Evolutionary conservation across 2,113 vertebrate genomes (phyloP).

Genomic region (Lipophrys pholis): DNA sequence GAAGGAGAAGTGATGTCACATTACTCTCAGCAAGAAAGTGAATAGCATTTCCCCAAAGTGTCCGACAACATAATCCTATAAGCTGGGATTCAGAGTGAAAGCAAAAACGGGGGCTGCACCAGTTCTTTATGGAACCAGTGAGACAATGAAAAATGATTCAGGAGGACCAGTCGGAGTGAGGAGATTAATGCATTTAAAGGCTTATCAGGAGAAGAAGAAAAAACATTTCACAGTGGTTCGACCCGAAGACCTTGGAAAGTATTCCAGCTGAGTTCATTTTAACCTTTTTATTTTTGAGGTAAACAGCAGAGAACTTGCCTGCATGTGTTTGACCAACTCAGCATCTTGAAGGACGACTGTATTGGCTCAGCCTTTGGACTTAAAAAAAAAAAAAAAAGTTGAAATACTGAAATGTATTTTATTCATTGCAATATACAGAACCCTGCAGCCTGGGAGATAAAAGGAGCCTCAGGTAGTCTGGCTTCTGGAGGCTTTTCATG

Average conservation of each 20-base stretch:
- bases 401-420: too few species aligned
- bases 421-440: too few species aligned
- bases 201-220: neutral
- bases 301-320: neutral
- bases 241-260: neutral
- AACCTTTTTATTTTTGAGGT: neutral
- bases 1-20: neutral
- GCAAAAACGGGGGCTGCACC: too few species aligned
- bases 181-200: conserved; percentile 5
- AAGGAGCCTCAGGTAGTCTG: too few species aligned
- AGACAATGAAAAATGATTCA: neutral
- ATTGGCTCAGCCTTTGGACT: too few species aligned
- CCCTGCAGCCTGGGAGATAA: too few species aligned
- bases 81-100: neutral
- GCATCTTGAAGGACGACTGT: neutral
- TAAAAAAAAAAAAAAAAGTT: too few species aligned
- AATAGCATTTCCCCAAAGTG: neutral
- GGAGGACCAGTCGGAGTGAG: neutral
- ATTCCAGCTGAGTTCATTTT: neutral
- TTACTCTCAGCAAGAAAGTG: neutral
- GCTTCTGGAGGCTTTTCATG: too few species aligned
- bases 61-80: neutral
- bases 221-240: conserved; percentile 1
- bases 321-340: neutral
- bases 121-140: neutral